A percentile compares a stretch with the other conserved stretches of the same genome.
Evolutionary conservation across 2,797 vertebrate species (phyloP).

Genomic region (Enteromius unitaeniatus): DNA sequence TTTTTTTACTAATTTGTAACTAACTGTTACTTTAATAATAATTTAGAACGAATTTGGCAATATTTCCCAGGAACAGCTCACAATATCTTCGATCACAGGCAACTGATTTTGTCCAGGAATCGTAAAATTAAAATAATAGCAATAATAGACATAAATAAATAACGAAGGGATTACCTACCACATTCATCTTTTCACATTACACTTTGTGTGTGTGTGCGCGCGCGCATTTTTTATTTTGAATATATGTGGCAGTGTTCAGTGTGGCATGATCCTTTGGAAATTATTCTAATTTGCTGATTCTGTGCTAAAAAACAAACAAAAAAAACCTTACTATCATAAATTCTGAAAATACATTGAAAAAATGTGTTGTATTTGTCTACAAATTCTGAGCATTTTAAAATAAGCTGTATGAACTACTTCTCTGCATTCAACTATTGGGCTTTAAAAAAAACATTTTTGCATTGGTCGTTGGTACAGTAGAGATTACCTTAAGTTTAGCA

Average conservation of each 20-base stretch:
- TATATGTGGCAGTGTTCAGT: too few species aligned
- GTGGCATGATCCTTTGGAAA: neutral
- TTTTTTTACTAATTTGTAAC: too few species aligned
- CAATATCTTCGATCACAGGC: too few species aligned
- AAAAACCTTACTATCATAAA: neutral
- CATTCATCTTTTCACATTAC: rapidly evolving
- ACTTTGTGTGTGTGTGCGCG: too few species aligned
- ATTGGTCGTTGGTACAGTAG: neutral
- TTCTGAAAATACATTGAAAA: neutral
- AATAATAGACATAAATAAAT: too few species aligned
- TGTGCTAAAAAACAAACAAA: neutral
- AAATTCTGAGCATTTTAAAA: neutral
- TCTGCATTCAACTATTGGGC: neutral
- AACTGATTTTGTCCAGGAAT: too few species aligned
- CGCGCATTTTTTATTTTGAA: too few species aligned
- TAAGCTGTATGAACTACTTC: neutral
- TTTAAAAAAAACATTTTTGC: neutral
- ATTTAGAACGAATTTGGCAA: too few species aligned
- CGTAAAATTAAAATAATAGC: too few species aligned
- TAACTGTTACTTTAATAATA: too few species aligned
- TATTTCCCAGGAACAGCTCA: too few species aligned
- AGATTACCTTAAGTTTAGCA: constrained; percentile 86
- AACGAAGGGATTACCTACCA: too few species aligned
- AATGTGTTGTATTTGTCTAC: neutral
- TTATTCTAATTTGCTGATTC: neutral